Evolutionary conservation across 2,113 vertebrate species (phyloP), one percentile per base, ranked within the genome.

Genomic region (Cyprinus carpio): DNA sequence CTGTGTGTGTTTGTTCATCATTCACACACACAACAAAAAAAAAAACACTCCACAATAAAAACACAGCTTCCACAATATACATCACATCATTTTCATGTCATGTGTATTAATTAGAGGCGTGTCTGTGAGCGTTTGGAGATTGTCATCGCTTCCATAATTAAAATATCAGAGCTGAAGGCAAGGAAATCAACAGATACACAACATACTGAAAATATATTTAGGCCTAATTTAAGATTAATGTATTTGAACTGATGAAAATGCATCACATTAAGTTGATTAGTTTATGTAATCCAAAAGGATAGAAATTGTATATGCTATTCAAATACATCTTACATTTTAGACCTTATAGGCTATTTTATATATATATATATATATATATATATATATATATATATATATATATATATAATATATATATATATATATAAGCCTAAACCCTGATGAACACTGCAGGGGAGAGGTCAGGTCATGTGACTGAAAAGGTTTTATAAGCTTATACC

Each of bases 1-100:
- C 20, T 18, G 46, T 54, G 49, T 37, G 18, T n/a, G 49, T 34
- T 40, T 64, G 58, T 43, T n/a, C 27, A 37, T 29, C 4, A n/a
- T 64, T 27, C 13, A 64, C n/a, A 27, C 20, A 15, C 8, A 46
- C n/a, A n/a, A 27, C 18, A 64, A 60, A 62, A 29, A 13, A 46
- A 40, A 46, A 18, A 12, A 27, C 58, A n/a, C 58, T 37, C 11
- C 9, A 2, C 51, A n/a, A n/a, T 58, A 37, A 4, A 37, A 58
- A 37, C 29, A 0, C 29, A 40, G 76, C 1, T 64, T 46, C n/a
- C 23, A 80, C n/a, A n/a, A n/a, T 62, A 80, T 43, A 65, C 58
- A 64, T 25, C 58, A 20, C 78, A 80, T 65, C 11, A 25, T 64
- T 77, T 56, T 34, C 8, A 23, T 65, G 58, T 64, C 78, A 65